Evolutionary conservation across 2,888 invertebrate species (phyloP), one percentile per base, ranked within the genome.

Genomic region (Allolobophora icterica): DNA sequence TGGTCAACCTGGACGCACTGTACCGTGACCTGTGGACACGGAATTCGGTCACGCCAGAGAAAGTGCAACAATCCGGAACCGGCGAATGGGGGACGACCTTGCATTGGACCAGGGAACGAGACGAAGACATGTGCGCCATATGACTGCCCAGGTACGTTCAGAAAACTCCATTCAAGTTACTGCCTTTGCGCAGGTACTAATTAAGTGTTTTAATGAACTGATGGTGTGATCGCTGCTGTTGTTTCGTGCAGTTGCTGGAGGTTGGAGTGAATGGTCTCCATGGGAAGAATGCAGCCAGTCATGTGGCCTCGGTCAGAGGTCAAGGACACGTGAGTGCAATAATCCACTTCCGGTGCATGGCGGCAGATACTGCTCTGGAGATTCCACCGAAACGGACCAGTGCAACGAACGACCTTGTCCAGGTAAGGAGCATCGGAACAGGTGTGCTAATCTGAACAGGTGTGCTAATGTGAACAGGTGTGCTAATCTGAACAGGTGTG

Each of bases 1-100:
- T 97, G 97, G 97, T 96, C 96, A 4, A 93, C 93, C 0, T 97
- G 97, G 97, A 96, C 96, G 19, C 92, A 94, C 24, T 97, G 97
- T 93, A 96, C 96, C 87, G 94, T 95, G 3, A 94, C 96, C 3
- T 96, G 96, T 94, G 96, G 96, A 11, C 93, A 94, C 24, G 97
- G 96, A 33, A 94, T 96, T 21, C 96, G 96, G 93, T 95, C 95
- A 58, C 95, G 97, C 52, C 95, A 94, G 0, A 94, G 97, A 0
- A 94, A 95, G 19, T 97, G 97, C 93, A 95, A 95, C 58, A 95
- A 94, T 91, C 96, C 96, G 6, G 93, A 93, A 92, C 96, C 94
- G 95, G 96, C 93, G 45, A 95, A 95, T 93, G 95, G 95, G n/a
- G 96, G 96, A 5, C 93, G 94, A 89, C 93, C 93, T 13, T 96